Conservation (phyloP, 2,888 invertebrate species). For the Graphium colonna region DNA sequence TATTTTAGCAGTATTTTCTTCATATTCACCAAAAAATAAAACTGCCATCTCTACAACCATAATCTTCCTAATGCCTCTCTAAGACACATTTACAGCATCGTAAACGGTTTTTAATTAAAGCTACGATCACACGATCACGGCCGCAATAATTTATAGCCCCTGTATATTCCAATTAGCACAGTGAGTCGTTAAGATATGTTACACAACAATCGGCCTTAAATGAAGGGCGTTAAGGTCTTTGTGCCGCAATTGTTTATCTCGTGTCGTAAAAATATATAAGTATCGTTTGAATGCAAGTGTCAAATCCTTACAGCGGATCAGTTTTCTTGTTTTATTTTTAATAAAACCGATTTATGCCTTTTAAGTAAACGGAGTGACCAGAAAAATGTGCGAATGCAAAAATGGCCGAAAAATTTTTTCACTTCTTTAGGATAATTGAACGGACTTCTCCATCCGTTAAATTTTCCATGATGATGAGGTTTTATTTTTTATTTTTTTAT, state of each 20-base stretch:
- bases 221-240: neutral
- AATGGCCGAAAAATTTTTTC: no score
- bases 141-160: constrained; percentile 44
- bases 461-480: no score
- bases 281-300: constrained; percentile 4
- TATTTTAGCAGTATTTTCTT: no score
- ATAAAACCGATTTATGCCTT: no score
- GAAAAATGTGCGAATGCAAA: no score
- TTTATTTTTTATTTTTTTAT: no score
- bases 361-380: no score
- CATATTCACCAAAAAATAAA: no score
- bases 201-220: constrained; percentile 17
- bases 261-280: neutral
- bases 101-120: constrained; percentile 77
- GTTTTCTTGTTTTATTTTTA: neutral
- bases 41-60: constrained; percentile 1
- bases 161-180: constrained; percentile 56
- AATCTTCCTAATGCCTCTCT: constrained; percentile 43
- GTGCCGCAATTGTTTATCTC: neutral
- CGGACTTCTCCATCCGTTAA: no score
- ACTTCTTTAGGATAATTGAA: no score
- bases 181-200: constrained; percentile 30
- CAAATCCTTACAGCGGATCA: neutral
- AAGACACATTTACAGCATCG: constrained; percentile 66
- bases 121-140: constrained; percentile 59